Evolutionary conservation across 1,140 invertebrate genomes (phyloP).

Genomic region (Aphis gossypii): DNA sequence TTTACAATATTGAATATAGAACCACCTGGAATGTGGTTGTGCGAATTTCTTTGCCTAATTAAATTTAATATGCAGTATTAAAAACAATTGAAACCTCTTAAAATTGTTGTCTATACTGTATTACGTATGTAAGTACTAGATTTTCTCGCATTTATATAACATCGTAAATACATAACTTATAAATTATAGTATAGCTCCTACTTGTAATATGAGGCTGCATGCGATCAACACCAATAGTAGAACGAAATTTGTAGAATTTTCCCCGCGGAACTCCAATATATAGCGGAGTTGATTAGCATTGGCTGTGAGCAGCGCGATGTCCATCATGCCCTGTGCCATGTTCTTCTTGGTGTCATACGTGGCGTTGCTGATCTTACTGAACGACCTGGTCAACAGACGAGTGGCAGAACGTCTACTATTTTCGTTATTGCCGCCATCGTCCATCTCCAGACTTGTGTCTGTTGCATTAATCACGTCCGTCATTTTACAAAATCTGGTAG

Average conservation of each 20-base stretch:
- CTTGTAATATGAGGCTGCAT: constrained; percentile 80
- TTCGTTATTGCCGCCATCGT: neutral
- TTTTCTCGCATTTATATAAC: neutral
- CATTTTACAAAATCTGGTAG: neutral
- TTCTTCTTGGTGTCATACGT: constrained; percentile 75
- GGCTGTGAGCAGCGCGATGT: constrained; percentile 79
- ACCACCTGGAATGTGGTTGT: too few relatives aligned
- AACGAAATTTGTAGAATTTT: constrained; percentile 77
- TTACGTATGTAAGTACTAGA: neutral
- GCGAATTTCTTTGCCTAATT: neutral
- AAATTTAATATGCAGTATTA: neutral
- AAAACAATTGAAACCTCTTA: neutral
- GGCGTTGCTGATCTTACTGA: constrained; percentile 27
- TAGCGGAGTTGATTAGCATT: constrained; percentile 90
- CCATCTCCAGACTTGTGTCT: neutral
- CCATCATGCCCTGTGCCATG: constrained; percentile 90
- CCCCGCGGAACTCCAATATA: constrained; percentile 74
- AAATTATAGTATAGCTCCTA: constrained; percentile 63
- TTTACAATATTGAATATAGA: too few relatives aligned
- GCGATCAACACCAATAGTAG: constrained; percentile 79
- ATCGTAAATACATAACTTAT: neutral
- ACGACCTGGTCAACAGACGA: constrained; percentile 29
- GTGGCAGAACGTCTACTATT: neutral
- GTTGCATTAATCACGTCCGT: neutral
- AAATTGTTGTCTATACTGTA: neutral